Percentiles rank a stretch among this genome's conserved stretches.
These are phyloP conservation scores for Temnothorax longispinosus DNA, from an alignment of 1,140 invertebrate genomes.

Conservation along the genomic window DNA sequence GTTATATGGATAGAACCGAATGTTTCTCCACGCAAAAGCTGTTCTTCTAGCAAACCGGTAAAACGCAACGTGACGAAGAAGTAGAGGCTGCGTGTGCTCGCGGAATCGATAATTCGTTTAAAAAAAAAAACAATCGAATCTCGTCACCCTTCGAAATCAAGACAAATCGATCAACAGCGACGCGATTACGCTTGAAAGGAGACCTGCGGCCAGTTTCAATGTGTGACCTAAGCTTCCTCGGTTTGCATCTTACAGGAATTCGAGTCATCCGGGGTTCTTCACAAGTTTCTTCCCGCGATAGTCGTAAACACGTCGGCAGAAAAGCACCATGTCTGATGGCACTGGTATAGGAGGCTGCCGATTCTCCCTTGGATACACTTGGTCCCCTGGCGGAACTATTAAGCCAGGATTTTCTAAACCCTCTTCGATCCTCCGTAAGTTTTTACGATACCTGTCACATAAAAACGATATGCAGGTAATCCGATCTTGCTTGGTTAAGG, in stretches of 20 bases:
- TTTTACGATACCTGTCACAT: slow-evolving; percentile 88
- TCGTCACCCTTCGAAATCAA: slow-evolving; percentile 52
- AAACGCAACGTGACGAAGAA: background rate
- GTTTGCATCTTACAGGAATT: slow-evolving; percentile 76
- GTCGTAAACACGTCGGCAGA: slow-evolving; percentile 97
- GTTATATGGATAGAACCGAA: background rate
- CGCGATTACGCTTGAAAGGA: slow-evolving; percentile 70
- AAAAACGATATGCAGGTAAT: slow-evolving; percentile 37
- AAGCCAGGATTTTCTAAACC: slow-evolving; percentile 86
- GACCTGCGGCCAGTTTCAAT: slow-evolving; percentile 80
- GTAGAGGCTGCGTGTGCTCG: background rate
- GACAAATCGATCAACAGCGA: slow-evolving; percentile 61
- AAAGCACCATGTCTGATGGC: slow-evolving; percentile 95
- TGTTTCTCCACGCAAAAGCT: background rate
- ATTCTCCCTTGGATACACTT: slow-evolving; percentile 85
- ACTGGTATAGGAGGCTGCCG: slow-evolving; percentile 91
- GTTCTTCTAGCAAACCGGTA: background rate
- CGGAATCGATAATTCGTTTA: background rate
- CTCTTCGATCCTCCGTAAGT: slow-evolving; percentile 88
- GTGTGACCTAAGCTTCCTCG: slow-evolving; percentile 50
- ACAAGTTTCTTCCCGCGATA: slow-evolving; percentile 94
- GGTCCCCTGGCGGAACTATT: slow-evolving; percentile 87
- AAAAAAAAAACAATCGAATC: slow-evolving; percentile 46
- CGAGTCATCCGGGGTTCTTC: slow-evolving; percentile 89
- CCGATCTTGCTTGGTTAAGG: background rate